A percentile compares a stretch with the other conserved stretches of the same genome.
Evolutionary conservation across 2,113 vertebrate genomes (phyloP).

Genomic region (Peromyscus californicus): DNA sequence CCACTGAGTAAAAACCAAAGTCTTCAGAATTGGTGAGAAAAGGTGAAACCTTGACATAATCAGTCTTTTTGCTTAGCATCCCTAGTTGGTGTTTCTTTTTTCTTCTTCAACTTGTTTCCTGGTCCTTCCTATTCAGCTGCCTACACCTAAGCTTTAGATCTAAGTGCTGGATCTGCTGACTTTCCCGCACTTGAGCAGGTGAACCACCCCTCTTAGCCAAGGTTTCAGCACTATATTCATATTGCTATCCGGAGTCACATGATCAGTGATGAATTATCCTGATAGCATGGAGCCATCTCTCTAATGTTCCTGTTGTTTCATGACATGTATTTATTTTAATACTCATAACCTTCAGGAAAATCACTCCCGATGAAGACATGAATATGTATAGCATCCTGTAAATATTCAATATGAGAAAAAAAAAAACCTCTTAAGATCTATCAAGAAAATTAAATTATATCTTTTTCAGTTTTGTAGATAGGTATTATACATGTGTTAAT

Average conservation of each 20-base stretch:
- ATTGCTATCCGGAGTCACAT: neutral
- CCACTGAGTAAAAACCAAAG: neutral
- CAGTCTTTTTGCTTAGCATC: neutral
- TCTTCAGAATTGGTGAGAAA: neutral
- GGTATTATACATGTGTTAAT: neutral
- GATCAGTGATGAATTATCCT: neutral
- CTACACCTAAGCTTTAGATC: too few species aligned
- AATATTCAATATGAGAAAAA: neutral
- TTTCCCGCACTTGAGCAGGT: neutral
- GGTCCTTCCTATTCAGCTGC: neutral
- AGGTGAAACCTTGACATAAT: neutral
- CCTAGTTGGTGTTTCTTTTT: neutral
- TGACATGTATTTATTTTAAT: neutral
- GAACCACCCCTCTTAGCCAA: neutral
- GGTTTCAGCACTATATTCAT: neutral
- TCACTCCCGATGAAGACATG: neutral
- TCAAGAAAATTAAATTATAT: slow-evolving; percentile 32
- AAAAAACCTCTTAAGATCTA: neutral
- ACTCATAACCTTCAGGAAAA: neutral
- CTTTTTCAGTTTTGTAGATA: neutral
- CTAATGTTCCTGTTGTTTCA: neutral
- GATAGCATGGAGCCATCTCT: neutral
- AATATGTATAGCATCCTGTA: neutral
- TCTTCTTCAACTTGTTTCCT: neutral
- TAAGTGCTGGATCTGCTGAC: neutral